phyloP scores from a whole-genome alignment of 1,140 invertebrate species.

The Penaeus japonicus region DNA sequence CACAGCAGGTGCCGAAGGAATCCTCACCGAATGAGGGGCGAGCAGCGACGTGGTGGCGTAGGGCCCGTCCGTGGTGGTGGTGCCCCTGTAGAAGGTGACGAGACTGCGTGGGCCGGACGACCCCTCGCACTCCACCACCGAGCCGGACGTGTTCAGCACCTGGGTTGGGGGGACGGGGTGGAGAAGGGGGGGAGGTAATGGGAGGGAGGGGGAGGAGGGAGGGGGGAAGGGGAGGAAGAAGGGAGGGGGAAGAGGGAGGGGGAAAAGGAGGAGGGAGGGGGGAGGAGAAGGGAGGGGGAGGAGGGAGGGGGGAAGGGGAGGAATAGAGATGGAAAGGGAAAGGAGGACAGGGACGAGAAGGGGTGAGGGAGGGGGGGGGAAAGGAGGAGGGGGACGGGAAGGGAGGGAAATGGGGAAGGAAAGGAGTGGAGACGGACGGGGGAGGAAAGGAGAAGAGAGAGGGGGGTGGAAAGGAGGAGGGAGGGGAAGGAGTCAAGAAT shows the following conservation, averaged over 20 bases:
- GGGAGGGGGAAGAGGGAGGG: neutral
- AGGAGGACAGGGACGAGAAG: neutral
- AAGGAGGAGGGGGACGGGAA: neutral
- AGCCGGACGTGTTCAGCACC: slow-evolving; percentile 23
- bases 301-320: neutral
- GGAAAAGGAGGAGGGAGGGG: neutral
- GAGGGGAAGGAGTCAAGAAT: neutral
- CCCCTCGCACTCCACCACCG: slow-evolving; percentile 8
- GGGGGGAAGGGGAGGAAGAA: neutral
- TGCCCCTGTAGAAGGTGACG: slow-evolving; percentile 53
- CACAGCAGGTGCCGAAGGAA: too few relatives aligned
- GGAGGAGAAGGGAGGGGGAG: neutral
- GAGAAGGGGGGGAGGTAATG: neutral
- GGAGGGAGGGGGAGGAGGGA: neutral
- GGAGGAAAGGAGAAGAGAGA: neutral
- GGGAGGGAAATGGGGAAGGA: neutral
- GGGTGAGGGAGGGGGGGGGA: neutral
- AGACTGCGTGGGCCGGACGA: slow-evolving; percentile 29
- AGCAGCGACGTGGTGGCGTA: slow-evolving; percentile 55
- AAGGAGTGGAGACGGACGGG: neutral
- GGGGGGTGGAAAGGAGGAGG: neutral
- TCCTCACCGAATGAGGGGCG: neutral
- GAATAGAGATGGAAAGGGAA: neutral
- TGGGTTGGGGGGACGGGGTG: neutral
- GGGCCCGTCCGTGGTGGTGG: slow-evolving; percentile 29